Conservation (phyloP, 2,797 vertebrate species). For the Falco peregrinus region DNA sequence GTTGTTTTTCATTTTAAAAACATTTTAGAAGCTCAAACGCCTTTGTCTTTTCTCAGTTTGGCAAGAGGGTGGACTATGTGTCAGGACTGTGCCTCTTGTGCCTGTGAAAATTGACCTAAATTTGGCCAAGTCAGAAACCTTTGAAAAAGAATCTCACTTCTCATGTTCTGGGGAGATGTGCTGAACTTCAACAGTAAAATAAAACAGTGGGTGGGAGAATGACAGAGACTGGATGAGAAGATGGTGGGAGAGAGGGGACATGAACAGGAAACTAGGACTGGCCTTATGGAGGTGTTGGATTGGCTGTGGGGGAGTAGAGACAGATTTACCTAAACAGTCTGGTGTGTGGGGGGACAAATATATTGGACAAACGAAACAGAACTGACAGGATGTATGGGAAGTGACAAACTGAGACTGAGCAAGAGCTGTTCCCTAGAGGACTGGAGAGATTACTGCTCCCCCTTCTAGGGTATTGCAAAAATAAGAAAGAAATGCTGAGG, state of each 20-base stretch:
- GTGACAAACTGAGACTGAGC: constrained; percentile 2
- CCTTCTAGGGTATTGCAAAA: not conserved
- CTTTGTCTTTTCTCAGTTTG: not conserved
- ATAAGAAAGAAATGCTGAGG: not conserved
- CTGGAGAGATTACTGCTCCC: not conserved
- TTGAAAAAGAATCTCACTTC: not conserved
- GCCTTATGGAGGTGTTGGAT: not conserved
- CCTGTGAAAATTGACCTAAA: constrained; percentile 41
- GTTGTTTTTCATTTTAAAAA: not conserved
- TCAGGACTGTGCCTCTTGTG: not conserved
- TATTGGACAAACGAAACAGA: not conserved
- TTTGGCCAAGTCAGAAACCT: constrained; percentile 19
- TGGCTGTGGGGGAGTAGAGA: not conserved
- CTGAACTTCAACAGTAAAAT: constrained; percentile 11
- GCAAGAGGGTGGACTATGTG: not conserved
- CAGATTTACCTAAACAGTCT: not conserved
- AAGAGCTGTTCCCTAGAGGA: not conserved
- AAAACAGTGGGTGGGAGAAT: constrained; percentile 8
- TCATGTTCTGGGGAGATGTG: not conserved
- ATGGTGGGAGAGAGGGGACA: not conserved
- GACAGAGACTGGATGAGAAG: not conserved
- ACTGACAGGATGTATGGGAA: not conserved
- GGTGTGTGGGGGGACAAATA: not conserved
- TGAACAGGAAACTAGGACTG: constrained; percentile 24
- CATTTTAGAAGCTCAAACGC: not conserved